phyloP scores from a whole-genome alignment of 2,888 invertebrate species.

The Polydrusus tereticollis region DNA sequence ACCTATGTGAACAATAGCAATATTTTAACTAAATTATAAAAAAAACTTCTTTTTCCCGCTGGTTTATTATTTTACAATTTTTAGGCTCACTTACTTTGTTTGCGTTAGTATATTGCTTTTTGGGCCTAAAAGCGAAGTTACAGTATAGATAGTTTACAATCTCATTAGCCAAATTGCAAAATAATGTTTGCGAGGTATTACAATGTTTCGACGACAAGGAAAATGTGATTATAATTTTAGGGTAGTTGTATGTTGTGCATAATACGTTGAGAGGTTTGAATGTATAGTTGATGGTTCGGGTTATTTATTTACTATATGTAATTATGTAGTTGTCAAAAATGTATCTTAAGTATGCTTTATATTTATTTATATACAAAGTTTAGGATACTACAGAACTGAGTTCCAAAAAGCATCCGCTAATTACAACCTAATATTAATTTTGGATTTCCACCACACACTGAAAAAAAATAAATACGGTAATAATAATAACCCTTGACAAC shows the following conservation, averaged over 20 bases:
- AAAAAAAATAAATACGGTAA: too few species aligned
- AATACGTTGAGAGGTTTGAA: background rate
- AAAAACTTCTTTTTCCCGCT: too few species aligned
- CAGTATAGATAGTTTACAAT: conserved; percentile 7
- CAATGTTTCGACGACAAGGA: background rate
- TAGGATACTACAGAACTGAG: too few species aligned
- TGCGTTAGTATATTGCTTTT: background rate
- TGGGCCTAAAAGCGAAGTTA: background rate
- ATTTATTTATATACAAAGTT: too few species aligned
- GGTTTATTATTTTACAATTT: background rate
- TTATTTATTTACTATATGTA: background rate
- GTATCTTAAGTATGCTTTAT: too few species aligned
- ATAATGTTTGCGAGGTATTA: conserved; percentile 20
- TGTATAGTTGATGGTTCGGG: background rate
- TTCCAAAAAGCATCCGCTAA: too few species aligned
- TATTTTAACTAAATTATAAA: too few species aligned
- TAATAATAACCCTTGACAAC: too few species aligned
- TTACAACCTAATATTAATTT: too few species aligned
- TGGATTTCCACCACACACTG: too few species aligned
- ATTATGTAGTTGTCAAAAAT: background rate
- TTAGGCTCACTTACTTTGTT: background rate
- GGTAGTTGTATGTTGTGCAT: background rate
- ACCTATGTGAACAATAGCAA: too few species aligned
- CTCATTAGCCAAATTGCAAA: conserved; percentile 11
- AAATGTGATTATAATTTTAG: conserved; percentile 11